These are phyloP conservation scores for Conger conger DNA, from an alignment of 2,113 vertebrate species.

Conservation along the genomic window DNA sequence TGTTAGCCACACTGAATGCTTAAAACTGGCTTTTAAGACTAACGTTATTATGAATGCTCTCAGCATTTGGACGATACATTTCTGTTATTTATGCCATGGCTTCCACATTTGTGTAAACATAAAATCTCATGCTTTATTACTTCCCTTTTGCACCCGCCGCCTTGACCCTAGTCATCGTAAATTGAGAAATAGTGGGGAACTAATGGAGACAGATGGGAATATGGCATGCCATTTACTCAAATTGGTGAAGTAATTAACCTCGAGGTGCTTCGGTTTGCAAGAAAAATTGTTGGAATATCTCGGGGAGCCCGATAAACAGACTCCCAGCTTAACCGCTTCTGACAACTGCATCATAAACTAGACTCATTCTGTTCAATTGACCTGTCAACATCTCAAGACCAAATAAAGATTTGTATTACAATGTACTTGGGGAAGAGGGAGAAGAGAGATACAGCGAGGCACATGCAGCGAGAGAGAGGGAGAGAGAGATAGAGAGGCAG, in stretches of 20 bases:
- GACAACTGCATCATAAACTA: conserved; percentile 93
- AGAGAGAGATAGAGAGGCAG: conserved; percentile 61
- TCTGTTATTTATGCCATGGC: conserved; percentile 74
- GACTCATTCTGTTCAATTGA: conserved; percentile 91
- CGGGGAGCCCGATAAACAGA: conserved; percentile 83
- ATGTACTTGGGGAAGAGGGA: conserved; percentile 76
- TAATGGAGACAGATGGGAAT: conserved; percentile 95
- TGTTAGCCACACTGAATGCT: conserved; percentile 43
- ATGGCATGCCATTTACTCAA: conserved; percentile 94
- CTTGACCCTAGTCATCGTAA: conserved; percentile 88
- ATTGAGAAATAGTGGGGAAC: conserved; percentile 91
- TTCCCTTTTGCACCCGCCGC: conserved; percentile 84
- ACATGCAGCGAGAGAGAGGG: conserved; percentile 21
- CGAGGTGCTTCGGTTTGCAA: conserved; percentile 86
- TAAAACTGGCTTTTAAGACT: conserved; percentile 53
- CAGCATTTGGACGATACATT: conserved; percentile 52
- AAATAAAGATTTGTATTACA: conserved; percentile 94
- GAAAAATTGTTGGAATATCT: conserved; percentile 89
- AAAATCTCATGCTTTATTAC: conserved; percentile 91
- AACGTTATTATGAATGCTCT: conserved; percentile 50
- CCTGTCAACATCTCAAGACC: conserved; percentile 88
- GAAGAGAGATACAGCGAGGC: conserved; percentile 21
- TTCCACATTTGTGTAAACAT: conserved; percentile 86
- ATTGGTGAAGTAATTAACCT: conserved; percentile 95
- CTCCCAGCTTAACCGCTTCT: conserved; percentile 85